Conservation (phyloP, 2,797 vertebrate genomes). For the Onychomys arenicola region DNA sequence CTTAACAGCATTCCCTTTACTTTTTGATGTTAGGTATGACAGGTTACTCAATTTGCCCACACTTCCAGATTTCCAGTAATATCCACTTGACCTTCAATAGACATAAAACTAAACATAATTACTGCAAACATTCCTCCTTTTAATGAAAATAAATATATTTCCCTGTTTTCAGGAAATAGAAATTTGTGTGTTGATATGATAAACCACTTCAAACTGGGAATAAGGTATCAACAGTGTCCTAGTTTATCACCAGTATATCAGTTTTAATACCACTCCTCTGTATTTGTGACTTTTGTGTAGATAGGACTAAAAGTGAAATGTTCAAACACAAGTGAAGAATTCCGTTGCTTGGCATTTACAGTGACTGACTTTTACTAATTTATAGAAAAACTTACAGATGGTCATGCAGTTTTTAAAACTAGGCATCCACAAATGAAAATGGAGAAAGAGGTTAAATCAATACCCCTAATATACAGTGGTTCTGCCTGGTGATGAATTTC, state of each 20-base stretch:
- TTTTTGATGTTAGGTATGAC: slow-evolving; percentile 79
- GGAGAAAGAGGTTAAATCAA: neutral
- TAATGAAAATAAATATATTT: slow-evolving; percentile 73
- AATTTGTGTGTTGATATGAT: slow-evolving; percentile 51
- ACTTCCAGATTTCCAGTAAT: slow-evolving; percentile 92
- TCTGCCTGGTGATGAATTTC: neutral
- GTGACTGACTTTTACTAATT: neutral
- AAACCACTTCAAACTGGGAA: slow-evolving; percentile 62
- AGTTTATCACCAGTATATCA: neutral
- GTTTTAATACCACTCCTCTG: slow-evolving; percentile 18
- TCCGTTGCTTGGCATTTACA: neutral
- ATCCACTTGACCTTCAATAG: slow-evolving; percentile 88
- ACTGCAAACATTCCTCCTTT: slow-evolving; percentile 9
- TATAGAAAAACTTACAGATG: slow-evolving; percentile 30
- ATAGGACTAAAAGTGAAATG: slow-evolving; percentile 46
- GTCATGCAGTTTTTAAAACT: neutral
- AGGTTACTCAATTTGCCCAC: slow-evolving; percentile 75
- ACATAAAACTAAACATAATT: slow-evolving; percentile 64
- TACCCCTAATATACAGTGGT: neutral
- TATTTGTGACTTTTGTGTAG: neutral
- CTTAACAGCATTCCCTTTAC: slow-evolving; percentile 88
- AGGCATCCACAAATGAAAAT: slow-evolving; percentile 13
- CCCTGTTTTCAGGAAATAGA: slow-evolving; percentile 40
- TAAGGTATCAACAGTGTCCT: slow-evolving; percentile 32
- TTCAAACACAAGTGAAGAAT: slow-evolving; percentile 27